Conservation (phyloP, 2,888 invertebrate genomes). For the Phalera bucephala region DNA sequence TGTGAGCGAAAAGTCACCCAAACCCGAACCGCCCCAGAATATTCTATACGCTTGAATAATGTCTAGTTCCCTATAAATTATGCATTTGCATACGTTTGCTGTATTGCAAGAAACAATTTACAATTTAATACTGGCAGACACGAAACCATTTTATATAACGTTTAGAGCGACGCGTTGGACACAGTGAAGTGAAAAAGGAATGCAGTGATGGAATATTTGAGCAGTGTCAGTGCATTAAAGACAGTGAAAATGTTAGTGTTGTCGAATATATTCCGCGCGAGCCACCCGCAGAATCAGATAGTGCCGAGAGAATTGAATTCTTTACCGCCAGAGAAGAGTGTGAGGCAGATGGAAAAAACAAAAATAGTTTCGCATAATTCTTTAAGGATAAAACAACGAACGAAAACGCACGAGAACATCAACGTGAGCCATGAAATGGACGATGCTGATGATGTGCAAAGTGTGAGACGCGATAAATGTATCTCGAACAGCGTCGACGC, state of each 20-base stretch:
- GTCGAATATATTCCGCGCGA: constrained; percentile 74
- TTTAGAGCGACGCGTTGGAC: constrained; percentile 42
- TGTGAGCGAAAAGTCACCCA: constrained; percentile 54
- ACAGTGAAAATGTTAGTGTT: constrained; percentile 80
- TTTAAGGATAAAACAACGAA: constrained; percentile 61
- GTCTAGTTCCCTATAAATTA: constrained; percentile 61
- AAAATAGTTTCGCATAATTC: constrained; percentile 58
- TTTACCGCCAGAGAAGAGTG: constrained; percentile 42
- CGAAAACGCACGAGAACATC: constrained; percentile 62
- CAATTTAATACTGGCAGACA: constrained; percentile 50
- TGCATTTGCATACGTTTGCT: constrained; percentile 60
- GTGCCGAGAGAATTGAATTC: constrained; percentile 49
- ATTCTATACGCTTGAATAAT: constrained; percentile 67
- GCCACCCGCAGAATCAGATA: constrained; percentile 62
- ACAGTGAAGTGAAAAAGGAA: constrained; percentile 70
- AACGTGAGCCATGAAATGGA: constrained; percentile 44
- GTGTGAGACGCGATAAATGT: constrained; percentile 57
- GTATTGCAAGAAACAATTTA: constrained; percentile 50
- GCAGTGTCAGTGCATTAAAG: constrained; percentile 68
- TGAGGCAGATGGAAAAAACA: constrained; percentile 38
- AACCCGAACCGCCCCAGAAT: constrained; percentile 53
- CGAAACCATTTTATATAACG: constrained; percentile 52
- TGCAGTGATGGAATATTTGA: constrained; percentile 81
- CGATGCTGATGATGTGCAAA: constrained; percentile 43
- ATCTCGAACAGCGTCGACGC: constrained; percentile 72